These are phyloP conservation scores for Drosophila baimaii DNA, from an alignment of 1,140 invertebrate genomes.

Conservation along the genomic window DNA sequence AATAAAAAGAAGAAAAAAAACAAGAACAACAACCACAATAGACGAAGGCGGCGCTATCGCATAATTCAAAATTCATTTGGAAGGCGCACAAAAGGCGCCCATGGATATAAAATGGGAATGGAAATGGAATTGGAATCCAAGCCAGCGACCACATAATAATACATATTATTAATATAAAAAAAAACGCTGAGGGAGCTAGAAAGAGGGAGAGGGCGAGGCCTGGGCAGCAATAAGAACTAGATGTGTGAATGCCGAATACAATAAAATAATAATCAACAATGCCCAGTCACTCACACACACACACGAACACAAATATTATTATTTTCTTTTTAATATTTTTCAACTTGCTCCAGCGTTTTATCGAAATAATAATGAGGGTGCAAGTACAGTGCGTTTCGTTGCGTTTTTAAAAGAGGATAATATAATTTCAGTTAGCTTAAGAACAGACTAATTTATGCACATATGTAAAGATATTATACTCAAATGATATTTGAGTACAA, in stretches of 20 bases:
- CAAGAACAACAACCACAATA: slow-evolving; percentile 17
- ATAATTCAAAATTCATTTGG: slow-evolving; percentile 75
- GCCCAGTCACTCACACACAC: slow-evolving; percentile 25
- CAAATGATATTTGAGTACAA: too few relatives aligned
- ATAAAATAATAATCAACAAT: slow-evolving; percentile 73
- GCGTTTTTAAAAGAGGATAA: not conserved
- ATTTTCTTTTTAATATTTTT: slow-evolving; percentile 62
- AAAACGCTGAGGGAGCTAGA: not conserved
- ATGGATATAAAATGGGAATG: slow-evolving; percentile 71
- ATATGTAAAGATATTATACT: too few relatives aligned
- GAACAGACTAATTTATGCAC: too few relatives aligned
- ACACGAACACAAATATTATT: slow-evolving; percentile 40
- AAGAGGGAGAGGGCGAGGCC: not conserved
- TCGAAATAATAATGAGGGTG: slow-evolving; percentile 20
- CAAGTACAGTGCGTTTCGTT: slow-evolving; percentile 7
- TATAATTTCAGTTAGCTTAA: not conserved
- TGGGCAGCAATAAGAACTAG: slow-evolving; percentile 61
- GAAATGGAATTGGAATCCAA: slow-evolving; percentile 65
- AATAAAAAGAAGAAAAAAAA: slow-evolving; percentile 16
- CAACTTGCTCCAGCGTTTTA: slow-evolving; percentile 47
- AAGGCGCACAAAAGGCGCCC: slow-evolving; percentile 75
- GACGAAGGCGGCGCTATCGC: slow-evolving; percentile 69
- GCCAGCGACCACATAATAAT: slow-evolving; percentile 46
- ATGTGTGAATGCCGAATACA: slow-evolving; percentile 75
- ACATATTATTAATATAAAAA: slow-evolving; percentile 71